These are phyloP conservation scores for Malurus alboscapulatus DNA, from an alignment of 2,113 vertebrate species.

Conservation along the genomic window DNA sequence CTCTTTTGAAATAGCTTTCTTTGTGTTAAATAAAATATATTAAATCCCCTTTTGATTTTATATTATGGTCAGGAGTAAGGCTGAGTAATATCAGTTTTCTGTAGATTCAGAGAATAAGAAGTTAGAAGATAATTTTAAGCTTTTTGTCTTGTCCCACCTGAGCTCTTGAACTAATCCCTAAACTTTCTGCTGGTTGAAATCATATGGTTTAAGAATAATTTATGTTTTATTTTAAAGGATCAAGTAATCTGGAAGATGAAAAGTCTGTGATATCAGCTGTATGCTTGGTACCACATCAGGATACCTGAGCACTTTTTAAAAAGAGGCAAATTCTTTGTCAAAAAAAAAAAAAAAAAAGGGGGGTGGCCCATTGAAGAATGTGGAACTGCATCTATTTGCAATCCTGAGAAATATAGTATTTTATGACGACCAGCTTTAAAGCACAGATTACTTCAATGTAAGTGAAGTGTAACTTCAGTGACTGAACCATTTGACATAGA, in stretches of 20 bases:
- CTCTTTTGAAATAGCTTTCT: background rate
- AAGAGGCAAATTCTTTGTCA: background rate
- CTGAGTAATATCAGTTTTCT: background rate
- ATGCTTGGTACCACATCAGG: background rate
- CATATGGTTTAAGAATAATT: background rate
- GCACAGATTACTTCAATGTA: background rate
- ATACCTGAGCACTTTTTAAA: background rate
- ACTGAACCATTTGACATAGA: background rate
- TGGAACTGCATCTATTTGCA: background rate
- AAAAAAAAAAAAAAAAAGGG: background rate
- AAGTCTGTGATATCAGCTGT: background rate
- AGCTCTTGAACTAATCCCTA: background rate
- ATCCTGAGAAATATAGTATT: background rate
- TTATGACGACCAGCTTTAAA: background rate
- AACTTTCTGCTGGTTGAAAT: background rate
- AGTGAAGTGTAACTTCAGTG: background rate
- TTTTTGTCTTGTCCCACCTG: background rate
- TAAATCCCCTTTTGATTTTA: background rate
- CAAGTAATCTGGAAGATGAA: background rate
- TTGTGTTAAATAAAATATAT: slow-evolving; percentile 7
- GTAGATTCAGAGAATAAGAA: background rate
- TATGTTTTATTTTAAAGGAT: background rate
- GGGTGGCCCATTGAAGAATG: background rate
- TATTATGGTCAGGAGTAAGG: background rate
- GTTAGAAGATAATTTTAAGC: background rate